A percentile compares a stretch with the other conserved stretches of the same genome.
Conservation (phyloP, 1,140 invertebrate genomes). For the Meloidogyne exigua region DNA sequence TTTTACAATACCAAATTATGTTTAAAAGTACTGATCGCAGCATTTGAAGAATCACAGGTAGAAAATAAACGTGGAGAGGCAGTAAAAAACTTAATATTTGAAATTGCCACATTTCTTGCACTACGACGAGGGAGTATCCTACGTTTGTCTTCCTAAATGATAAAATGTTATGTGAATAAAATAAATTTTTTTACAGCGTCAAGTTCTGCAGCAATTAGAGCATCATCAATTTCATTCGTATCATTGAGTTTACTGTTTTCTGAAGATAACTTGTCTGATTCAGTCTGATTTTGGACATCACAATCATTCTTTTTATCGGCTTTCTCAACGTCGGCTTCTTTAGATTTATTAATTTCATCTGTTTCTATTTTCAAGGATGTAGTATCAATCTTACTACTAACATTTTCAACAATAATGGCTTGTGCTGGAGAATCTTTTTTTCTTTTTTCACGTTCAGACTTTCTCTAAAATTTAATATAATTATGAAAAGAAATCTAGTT, state of each 20-base stretch:
- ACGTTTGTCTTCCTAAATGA: slow-evolving; percentile 38
- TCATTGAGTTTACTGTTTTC: not conserved
- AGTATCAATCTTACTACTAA: not conserved
- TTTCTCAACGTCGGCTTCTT: slow-evolving; percentile 25
- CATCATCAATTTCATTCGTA: slow-evolving; percentile 15
- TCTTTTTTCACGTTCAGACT: slow-evolving; percentile 29
- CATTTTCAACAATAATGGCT: not conserved
- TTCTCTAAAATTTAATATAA: slow-evolving; percentile 24
- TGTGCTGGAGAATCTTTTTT: slow-evolving; percentile 5
- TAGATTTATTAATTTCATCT: slow-evolving; percentile 17
- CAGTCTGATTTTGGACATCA: slow-evolving; percentile 16
- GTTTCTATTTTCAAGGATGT: slow-evolving; percentile 11
- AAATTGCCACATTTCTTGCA: slow-evolving; percentile 43
- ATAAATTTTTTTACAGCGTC: not conserved
- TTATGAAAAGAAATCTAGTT: too few relatives aligned
- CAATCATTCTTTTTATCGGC: slow-evolving; percentile 9
- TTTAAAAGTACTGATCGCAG: not conserved
- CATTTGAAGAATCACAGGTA: slow-evolving; percentile 11
- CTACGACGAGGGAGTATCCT: slow-evolving; percentile 44
- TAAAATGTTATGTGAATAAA: not conserved
- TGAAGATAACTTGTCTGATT: not conserved
- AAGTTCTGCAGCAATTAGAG: slow-evolving; percentile 19
- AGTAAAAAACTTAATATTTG: slow-evolving; percentile 43
- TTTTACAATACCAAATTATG: slow-evolving; percentile 4
- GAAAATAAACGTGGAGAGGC: slow-evolving; percentile 4